Base-by-base conservation (phyloP, 2,888 invertebrate species). In the Drosophila prolongata region DNA sequence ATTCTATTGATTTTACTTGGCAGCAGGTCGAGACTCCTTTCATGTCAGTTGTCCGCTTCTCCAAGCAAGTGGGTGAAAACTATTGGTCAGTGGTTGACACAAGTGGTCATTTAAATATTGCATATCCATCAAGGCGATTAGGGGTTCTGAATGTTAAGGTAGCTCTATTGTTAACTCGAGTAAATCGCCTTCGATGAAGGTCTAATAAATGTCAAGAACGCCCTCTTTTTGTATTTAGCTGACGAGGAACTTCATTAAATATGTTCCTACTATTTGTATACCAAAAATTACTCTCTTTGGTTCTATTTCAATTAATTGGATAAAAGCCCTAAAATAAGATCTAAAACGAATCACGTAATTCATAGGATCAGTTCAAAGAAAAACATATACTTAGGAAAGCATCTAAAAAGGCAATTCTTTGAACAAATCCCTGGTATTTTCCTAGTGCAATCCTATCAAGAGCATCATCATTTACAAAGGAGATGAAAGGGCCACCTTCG, bases 1-100 rank as follows among this genome's bases (percentile, higher is more conserved):
- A 83, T 81, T 87, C 77, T 77, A 83, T 83, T 79, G 83, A 85
- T 83, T 87, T 66, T 66, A 16, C 52, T 47, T 11, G 43, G n/a
- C 24, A 46, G 24, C 11, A 46, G 38, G 19, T 38, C 37, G 19
- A 14, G 27, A 37, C 42, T 24, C 16, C n/a, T 13, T 43, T 43
- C 43, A 37, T 44, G 53, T 9, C 34, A 37, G 10, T 10, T 5
- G 16, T 47, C 5, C 34, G 3, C 50, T 34, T 19, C n/a, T n/a
- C 11, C 38, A 34, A n/a, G 6, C 16, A 52, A 40, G 42, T 59
- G 57, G 35, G 34, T 34, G 56, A 38, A 58, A 59, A 46, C 47
- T 40, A 61, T 59, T 37, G 47, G 24, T 56, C 60, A 56, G 27
- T 44, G n/a, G 44, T 37, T 46, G 56, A 60, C 56, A 37, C 56